A percentile compares a stretch with the other conserved stretches of the same genome.
Evolutionary conservation across 2,888 invertebrate genomes (phyloP).

Genomic region (Tipula unca): DNA sequence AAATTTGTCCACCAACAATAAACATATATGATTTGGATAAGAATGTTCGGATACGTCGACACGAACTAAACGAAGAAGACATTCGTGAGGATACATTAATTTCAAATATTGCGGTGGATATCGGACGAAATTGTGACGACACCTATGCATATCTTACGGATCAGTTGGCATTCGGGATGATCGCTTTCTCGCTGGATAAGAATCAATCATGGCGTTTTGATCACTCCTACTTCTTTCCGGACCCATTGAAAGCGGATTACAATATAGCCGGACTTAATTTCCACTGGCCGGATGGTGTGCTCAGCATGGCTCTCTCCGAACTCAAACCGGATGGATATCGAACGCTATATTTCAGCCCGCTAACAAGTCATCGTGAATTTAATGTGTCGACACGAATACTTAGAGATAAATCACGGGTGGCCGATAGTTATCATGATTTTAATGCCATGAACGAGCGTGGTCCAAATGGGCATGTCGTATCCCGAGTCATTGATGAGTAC

Average conservation of each 20-base stretch:
- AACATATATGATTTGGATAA: conserved; percentile 70
- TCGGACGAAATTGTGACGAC: conserved; percentile 64
- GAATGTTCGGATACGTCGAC: conserved; percentile 58
- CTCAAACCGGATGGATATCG: conserved; percentile 59
- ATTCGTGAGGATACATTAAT: conserved; percentile 71
- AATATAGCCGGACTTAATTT: conserved; percentile 73
- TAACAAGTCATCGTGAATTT: conserved; percentile 70
- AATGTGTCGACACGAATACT: conserved; percentile 66
- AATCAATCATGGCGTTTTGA: conserved; percentile 72
- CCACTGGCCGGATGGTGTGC: conserved; percentile 75
- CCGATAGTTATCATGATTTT: conserved; percentile 63
- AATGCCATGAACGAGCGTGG: conserved; percentile 52
- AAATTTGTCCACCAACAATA: conserved; percentile 70
- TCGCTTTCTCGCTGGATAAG: conserved; percentile 67
- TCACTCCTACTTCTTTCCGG: conserved; percentile 73
- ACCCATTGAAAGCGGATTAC: conserved; percentile 69
- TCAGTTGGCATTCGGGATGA: conserved; percentile 71
- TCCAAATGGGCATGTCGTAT: conserved; percentile 58
- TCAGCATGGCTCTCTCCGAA: conserved; percentile 66
- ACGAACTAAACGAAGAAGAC: conserved; percentile 61
- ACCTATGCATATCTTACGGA: conserved; percentile 73
- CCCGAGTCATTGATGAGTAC: conserved; percentile 64
- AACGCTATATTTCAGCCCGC: conserved; percentile 67
- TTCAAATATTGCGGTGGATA: conserved; percentile 72
- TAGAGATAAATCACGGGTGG: conserved; percentile 56